Base-by-base conservation (phyloP, 2,113 vertebrate genomes). In the Dendrocopos noguchii region DNA sequence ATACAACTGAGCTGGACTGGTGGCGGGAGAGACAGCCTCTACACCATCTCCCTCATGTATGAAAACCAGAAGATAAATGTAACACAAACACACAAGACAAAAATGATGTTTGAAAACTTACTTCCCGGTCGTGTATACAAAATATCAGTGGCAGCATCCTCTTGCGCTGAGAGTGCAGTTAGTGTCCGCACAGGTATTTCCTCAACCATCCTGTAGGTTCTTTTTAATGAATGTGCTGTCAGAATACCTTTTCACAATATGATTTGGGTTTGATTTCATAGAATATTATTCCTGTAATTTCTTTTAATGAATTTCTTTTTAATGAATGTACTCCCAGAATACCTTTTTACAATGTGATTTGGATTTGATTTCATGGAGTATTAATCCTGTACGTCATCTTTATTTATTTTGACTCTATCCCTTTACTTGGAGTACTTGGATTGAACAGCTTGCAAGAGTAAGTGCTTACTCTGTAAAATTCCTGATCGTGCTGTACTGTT, bases 131-230 rank as follows among this genome's bases (percentile, higher is more conserved):
- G 73, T 1, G 3, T 65, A 46, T 97, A 97, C 81, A 70, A 0
- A 15, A 22, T 97, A 75, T 81, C 91, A 72, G 95, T 96, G 47
- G 71, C 56, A 78, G 70, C 33, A 71, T 53, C 25, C 20, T 25
- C 87, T 20, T 97, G 96, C 83, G 68, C 64, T 56, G 75, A 74
- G 59, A 83, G 27, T 52, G 91, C 88, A 53, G 65, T 76, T 31
- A 85, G 2, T 7, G 80, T 97, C 29, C 82, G 36, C 65, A 97
- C 97, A 97, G 95, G 97, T 97, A 97, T 81, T 39, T 80, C 39
- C 39, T 84, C 4, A 3, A 55, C 24, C 17, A 65, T 55, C 50
- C 12, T 55, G 11, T 31, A 4, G 44, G 21, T 70, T 67, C 25
- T 57, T 66, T 80, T 63, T n/a, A 29, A 70, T 39, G 14, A 29